Evolutionary conservation across 2,888 invertebrate species (phyloP), one percentile per base, ranked within the genome.

Genomic region (Agrochola litura): DNA sequence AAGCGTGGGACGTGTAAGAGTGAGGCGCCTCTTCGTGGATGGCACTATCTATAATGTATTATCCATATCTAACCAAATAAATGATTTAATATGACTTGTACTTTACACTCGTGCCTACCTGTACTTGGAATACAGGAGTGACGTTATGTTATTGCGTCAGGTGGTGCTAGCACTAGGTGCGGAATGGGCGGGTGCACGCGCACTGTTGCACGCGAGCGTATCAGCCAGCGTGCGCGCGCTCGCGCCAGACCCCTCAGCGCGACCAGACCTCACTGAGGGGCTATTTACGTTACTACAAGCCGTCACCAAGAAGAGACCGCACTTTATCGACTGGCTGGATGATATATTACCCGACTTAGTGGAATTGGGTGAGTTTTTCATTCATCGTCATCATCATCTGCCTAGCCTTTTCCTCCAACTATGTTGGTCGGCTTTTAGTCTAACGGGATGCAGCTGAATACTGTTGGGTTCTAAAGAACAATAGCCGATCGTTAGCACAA

Each of bases 201-300:
- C 82, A 63, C 92, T 92, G 89, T 91, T 89, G 41, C 93, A 92
- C 63, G 91, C 89, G 41, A 88, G 92, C 92, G 93, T 93, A 86
- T 85, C 76, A 79, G 85, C 73, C 83, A 92, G 82, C 91, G 95
- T 91, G 65, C 89, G 88, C 0, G 82, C 85, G 91, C 96, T 93
- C 90, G 97, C 70, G 95, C 97, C 52, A 4, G 97, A 97, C 73
- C 97, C 98, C 77, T 95, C 97, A 0, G 98, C 98, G 86, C 94
- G 97, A 73, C 96, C 98, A 0, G 98, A 98, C 90, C 96, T 98
- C 41, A 95, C 98, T 63, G 98, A 98, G 89, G 97, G 97, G 2
- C 98, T 98, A 89, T 97, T 98, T 92, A 90, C 95, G 4, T 93
- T 98, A 82, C 94, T 98, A 41, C 96, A 97, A 9, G 97, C 97